These are phyloP conservation scores for Hoplias malabaricus DNA, from an alignment of 2,113 vertebrate genomes.

Conservation along the genomic window DNA sequence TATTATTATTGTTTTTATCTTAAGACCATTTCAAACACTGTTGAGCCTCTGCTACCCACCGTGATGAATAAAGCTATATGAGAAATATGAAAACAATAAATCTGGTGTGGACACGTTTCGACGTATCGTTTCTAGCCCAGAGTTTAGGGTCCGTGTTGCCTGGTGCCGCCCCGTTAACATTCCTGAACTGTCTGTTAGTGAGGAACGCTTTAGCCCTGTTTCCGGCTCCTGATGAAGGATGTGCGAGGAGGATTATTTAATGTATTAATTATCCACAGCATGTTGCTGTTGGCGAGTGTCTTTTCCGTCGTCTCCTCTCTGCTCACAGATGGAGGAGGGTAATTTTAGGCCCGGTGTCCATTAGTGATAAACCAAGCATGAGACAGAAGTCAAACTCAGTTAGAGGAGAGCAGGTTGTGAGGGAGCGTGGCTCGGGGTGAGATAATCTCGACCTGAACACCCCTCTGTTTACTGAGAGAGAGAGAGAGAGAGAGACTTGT, in stretches of 20 bases:
- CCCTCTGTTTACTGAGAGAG: conserved; percentile 31
- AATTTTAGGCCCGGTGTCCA: conserved; percentile 38
- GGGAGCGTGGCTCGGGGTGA: conserved; percentile 19
- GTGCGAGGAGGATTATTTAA: conserved; percentile 32
- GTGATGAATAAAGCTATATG: too few species aligned
- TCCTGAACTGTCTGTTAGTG: background rate
- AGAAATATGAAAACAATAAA: too few species aligned
- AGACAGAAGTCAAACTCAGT: conserved; percentile 50
- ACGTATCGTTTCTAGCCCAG: too few species aligned
- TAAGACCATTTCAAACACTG: too few species aligned
- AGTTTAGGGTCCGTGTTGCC: too few species aligned
- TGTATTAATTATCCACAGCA: conserved; percentile 39
- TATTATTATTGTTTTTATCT: too few species aligned
- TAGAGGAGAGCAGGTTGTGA: conserved; percentile 40
- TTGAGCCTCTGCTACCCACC: too few species aligned
- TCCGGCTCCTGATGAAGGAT: conserved; percentile 29
- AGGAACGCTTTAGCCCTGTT: background rate
- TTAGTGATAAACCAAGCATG: conserved; percentile 33
- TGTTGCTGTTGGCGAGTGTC: conserved; percentile 8
- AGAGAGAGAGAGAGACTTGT: background rate
- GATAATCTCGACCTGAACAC: conserved; percentile 37
- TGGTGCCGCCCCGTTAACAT: conserved; percentile 6
- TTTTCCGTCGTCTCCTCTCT: conserved; percentile 15
- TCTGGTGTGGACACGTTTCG: too few species aligned
- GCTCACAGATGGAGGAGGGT: conserved; percentile 24